A percentile compares a stretch with the other conserved stretches of the same genome.
Conservation (phyloP, 92 coral and sea anemone genomes). For the Parazoanthus atlanticus region DNA sequence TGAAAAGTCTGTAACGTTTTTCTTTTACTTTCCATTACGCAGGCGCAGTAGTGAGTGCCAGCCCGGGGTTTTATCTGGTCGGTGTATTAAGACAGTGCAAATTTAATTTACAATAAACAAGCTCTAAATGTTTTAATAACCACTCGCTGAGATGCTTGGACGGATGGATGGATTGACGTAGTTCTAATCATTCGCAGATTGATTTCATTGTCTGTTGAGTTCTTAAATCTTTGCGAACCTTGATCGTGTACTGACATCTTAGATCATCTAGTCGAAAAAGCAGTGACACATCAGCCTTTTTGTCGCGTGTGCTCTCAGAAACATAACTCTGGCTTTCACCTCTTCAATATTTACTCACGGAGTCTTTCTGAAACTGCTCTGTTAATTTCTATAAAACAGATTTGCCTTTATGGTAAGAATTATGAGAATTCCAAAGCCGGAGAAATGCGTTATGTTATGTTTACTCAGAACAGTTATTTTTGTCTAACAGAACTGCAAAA, state of each 20-base stretch:
- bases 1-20: too few relatives aligned
- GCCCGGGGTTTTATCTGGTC: too few relatives aligned
- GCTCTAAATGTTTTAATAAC: neutral
- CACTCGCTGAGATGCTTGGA: neutral
- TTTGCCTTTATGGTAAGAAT: neutral
- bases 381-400: neutral
- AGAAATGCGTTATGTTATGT: neutral
- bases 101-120: too few relatives aligned
- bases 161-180: neutral
- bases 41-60: too few relatives aligned
- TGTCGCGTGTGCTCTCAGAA: neutral
- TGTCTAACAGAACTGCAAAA: neutral
- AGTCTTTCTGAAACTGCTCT: neutral
- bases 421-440: neutral
- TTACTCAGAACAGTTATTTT: neutral
- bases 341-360: neutral
- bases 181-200: neutral
- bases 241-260: neutral
- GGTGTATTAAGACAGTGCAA: too few relatives aligned
- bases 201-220: neutral
- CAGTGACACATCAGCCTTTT: neutral
- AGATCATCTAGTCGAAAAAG: neutral
- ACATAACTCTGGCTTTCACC: neutral
- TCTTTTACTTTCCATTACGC: too few relatives aligned
- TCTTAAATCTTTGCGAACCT: neutral